Evolutionary conservation across 1,140 invertebrate genomes (phyloP), one percentile per base, ranked within the genome.

Genomic region (Penaeus vannamei): DNA sequence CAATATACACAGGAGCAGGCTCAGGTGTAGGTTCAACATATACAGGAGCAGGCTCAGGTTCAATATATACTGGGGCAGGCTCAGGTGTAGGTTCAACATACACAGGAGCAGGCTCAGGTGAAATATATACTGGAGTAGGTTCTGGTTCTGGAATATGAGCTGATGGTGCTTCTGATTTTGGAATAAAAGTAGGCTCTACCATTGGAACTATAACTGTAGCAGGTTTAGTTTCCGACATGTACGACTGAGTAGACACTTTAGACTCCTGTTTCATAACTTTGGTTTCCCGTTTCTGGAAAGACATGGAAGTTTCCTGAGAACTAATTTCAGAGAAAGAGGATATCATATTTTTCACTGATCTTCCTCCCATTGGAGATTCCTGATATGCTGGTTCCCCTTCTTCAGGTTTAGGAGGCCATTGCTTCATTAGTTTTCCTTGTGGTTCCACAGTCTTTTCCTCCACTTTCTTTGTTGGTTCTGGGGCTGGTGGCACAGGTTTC

Each of bases 381-480:
- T 76, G 72, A 76, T 29, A 26, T 32, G 42, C n/a, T 76, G 72
- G 26, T 29, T 76, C 22, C 8, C n/a, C 60, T 59, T n/a, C 10
- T 19, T 84, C 84, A 62, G 79, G 83, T 26, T 72, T 64, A 32
- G 90, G 87, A 26, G 90, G 90, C 87, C 87, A 89, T 23, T 69
- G 60, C 53, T 89, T 89, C 32, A 60, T 42, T 7, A 86, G 29
- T 46, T 83, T 91, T 29, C 46, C 81, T 84, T 81, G 85, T 23
- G 60, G 26, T 36, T 59, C 46, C 36, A 66, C 59, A 66, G 19
- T 29, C n/a, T 46, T 61, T 46, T 23, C 17, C 22, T 84, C 61
- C 36, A 60, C 22, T 26, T 32, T 80, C 26, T 62, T 61, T 62
- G 69, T 42, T 85, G 53, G 64, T 23, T 20, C 79, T 26, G 90